Evolutionary conservation across 2,888 invertebrate genomes (phyloP).

Genomic region (Chironomus tentans): DNA sequence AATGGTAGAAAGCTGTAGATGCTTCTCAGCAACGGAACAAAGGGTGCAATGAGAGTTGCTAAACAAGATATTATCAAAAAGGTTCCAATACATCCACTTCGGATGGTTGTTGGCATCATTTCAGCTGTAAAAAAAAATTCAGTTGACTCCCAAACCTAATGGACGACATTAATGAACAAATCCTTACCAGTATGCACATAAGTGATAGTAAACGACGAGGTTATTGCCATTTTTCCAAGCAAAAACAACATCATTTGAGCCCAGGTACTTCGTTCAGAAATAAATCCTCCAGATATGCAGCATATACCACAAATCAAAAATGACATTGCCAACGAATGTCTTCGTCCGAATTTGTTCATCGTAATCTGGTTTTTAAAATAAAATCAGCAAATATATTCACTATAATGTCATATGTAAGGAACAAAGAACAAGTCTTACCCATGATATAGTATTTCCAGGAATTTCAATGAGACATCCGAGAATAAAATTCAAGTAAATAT

Average conservation of each 20-base stretch:
- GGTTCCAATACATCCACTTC: slow-evolving; percentile 51
- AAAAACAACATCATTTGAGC: slow-evolving; percentile 48
- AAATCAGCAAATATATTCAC: too few species aligned
- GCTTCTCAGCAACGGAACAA: slow-evolving; percentile 46
- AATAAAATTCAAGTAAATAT: slow-evolving; percentile 59
- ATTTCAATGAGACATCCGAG: slow-evolving; percentile 53
- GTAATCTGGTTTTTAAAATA: slow-evolving; percentile 35
- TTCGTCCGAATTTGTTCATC: slow-evolving; percentile 40
- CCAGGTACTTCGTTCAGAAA: slow-evolving; percentile 46
- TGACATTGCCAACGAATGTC: too few species aligned
- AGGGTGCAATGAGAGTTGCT: slow-evolving; percentile 54
- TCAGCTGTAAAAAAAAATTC: slow-evolving; percentile 33
- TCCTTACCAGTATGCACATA: slow-evolving; percentile 48
- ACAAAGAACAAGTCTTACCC: background rate
- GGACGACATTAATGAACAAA: too few species aligned
- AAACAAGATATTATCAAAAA: slow-evolving; percentile 50
- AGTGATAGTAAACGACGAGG: slow-evolving; percentile 53
- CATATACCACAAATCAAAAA: slow-evolving; percentile 43
- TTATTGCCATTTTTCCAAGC: slow-evolving; percentile 54
- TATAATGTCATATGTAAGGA: too few species aligned
- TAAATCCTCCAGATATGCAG: slow-evolving; percentile 47
- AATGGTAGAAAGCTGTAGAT: slow-evolving; percentile 39
- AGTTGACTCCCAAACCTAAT: too few species aligned
- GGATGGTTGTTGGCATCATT: slow-evolving; percentile 44
- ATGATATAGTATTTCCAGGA: slow-evolving; percentile 47